Conservation (phyloP, 1,140 invertebrate genomes). For the Plectrocnemia conspersa region DNA sequence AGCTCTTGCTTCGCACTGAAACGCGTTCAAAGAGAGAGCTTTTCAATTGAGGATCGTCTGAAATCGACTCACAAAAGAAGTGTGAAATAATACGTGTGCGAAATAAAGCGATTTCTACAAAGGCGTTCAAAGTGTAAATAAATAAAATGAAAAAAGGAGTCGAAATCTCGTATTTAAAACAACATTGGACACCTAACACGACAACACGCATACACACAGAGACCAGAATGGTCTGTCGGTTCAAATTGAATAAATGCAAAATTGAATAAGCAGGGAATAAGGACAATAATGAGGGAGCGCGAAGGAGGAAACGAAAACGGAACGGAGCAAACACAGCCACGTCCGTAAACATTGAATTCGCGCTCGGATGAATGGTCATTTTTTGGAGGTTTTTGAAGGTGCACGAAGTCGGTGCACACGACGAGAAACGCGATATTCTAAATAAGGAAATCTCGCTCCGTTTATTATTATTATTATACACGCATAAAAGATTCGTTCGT, state of each 20-base stretch:
- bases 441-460: slow-evolving; percentile 13
- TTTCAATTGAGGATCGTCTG: too few species aligned
- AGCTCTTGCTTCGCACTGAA: too few species aligned
- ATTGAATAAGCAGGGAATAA: slow-evolving; percentile 36
- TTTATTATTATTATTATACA: slow-evolving; percentile 1
- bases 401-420: neutral
- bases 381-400: neutral
- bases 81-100: neutral
- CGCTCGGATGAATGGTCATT: slow-evolving; percentile 21
- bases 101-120: neutral
- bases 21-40: too few species aligned
- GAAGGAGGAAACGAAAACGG: slow-evolving; percentile 29
- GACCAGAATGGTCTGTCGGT: too few species aligned
- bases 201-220: neutral
- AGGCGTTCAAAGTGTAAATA: neutral
- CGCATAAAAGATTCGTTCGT: too few species aligned
- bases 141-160: neutral
- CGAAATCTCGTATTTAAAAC: slow-evolving; percentile 2
- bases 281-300: slow-evolving; percentile 28
- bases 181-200: slow-evolving; percentile 22
- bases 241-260: slow-evolving; percentile 36
- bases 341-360: slow-evolving; percentile 33
- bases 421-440: slow-evolving; percentile 7
- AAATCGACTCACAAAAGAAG: neutral
- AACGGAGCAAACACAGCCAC: slow-evolving; percentile 16